Evolutionary conservation across 2,113 vertebrate species (phyloP).

Genomic region (Toxostoma redivivum): DNA sequence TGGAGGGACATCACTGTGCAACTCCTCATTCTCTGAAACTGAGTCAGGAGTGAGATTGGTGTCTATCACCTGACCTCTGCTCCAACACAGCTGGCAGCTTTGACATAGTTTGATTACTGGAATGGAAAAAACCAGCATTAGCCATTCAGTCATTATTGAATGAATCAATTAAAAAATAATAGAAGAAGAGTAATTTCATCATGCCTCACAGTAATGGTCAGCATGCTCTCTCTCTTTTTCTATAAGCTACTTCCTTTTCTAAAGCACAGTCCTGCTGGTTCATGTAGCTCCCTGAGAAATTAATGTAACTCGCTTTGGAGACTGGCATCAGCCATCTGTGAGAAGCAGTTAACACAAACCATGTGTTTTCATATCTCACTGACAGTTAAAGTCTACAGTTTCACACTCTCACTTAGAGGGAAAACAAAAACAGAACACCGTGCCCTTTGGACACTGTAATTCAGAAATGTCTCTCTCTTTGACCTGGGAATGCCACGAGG

Average conservation of each 20-base stretch:
- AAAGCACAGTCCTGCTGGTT: background rate
- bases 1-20: background rate
- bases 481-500: background rate
- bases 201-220: background rate
- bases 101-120: background rate
- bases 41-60: background rate
- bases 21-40: background rate
- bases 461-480: slow-evolving; percentile 32
- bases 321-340: background rate
- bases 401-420: slow-evolving; percentile 18
- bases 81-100: background rate
- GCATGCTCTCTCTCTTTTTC: background rate
- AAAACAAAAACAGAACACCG: slow-evolving; percentile 28
- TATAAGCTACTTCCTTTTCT: background rate
- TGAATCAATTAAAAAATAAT: background rate
- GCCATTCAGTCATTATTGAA: background rate
- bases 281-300: background rate
- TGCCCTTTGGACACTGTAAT: slow-evolving; percentile 28
- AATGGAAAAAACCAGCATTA: background rate
- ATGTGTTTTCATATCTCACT: background rate
- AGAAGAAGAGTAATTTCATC: background rate
- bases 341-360: slow-evolving; percentile 37
- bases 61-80: background rate
- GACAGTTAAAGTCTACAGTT: slow-evolving; percentile 11
- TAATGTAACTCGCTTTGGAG: background rate